A percentile compares a stretch with the other conserved stretches of the same genome.
Evolutionary conservation across 2,888 invertebrate species (phyloP).

Genomic region (Diplazon laetatorius): DNA sequence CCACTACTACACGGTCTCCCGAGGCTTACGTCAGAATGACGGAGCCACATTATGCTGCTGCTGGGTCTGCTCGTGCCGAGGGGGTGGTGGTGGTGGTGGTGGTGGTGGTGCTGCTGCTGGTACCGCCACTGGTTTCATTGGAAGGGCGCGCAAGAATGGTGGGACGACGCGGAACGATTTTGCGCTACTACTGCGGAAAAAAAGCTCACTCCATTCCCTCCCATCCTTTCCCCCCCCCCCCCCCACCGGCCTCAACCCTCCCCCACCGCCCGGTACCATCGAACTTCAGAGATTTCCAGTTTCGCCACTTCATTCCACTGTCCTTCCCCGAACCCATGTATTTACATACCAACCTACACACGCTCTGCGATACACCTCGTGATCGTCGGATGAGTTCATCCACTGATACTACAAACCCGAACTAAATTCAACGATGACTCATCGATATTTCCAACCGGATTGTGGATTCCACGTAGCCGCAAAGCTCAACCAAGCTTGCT

Average conservation of each 20-base stretch:
- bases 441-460: constrained; percentile 31
- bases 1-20: constrained; percentile 50
- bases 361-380: neutral
- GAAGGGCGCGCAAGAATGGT: constrained; percentile 54
- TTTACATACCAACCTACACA: neutral
- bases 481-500: neutral
- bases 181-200: constrained; percentile 65
- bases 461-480: constrained; percentile 6
- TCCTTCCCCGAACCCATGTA: neutral
- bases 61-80: constrained; percentile 13
- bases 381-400: constrained; percentile 21
- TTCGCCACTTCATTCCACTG: constrained; percentile 31
- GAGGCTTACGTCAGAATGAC: constrained; percentile 74
- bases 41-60: constrained; percentile 61
- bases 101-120: constrained; percentile 6
- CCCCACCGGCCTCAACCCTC: too few species aligned
- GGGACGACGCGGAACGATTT: constrained; percentile 58
- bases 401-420: neutral
- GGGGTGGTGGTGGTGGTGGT: constrained; percentile 18
- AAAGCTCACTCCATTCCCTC: constrained; percentile 45
- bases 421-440: constrained; percentile 38
- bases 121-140: constrained; percentile 27
- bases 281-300: constrained; percentile 42
- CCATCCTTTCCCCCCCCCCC: too few species aligned
- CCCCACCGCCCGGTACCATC: constrained; percentile 30